phyloP scores from a whole-genome alignment of 1,140 invertebrate genomes.

The Cylas formicarius region DNA sequence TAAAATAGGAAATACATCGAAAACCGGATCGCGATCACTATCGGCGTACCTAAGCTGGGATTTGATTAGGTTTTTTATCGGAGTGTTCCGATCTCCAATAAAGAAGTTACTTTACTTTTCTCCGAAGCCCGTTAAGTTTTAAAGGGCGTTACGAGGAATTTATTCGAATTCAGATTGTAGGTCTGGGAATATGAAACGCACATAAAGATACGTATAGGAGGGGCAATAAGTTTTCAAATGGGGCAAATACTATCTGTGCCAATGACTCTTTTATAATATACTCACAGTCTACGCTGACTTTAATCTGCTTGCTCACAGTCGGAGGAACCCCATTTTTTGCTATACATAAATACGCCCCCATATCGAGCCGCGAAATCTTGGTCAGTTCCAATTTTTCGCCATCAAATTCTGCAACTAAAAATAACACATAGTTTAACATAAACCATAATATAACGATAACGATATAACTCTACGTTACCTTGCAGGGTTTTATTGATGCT shows the following conservation, averaged over 20 bases:
- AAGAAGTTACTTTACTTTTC: conserved; percentile 25
- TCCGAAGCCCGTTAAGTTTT: conserved; percentile 24
- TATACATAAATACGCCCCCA: conserved; percentile 86
- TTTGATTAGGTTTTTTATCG: conserved; percentile 26
- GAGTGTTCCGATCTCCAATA: conserved; percentile 24
- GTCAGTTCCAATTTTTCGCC: conserved; percentile 77
- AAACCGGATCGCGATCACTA: conserved; percentile 13
- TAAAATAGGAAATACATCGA: conserved; percentile 22
- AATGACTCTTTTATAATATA: conserved; percentile 36
- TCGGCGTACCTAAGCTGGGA: conserved; percentile 15
- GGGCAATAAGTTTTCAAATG: conserved; percentile 20
- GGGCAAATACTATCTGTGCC: background rate
- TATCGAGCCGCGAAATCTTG: conserved; percentile 78
- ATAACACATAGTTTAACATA: conserved; percentile 5
- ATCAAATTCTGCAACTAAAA: conserved; percentile 71
- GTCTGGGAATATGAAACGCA: conserved; percentile 22
- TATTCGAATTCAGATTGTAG: conserved; percentile 26
- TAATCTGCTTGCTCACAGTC: conserved; percentile 81
- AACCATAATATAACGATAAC: conserved; percentile 1
- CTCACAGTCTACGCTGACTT: conserved; percentile 92
- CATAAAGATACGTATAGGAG: conserved; percentile 21
- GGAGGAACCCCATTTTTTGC: conserved; percentile 71
- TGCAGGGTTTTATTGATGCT: conserved; percentile 72
- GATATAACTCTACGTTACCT: conserved; percentile 47
- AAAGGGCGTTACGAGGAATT: conserved; percentile 23